Conservation (phyloP, 2,888 invertebrate species). For the Parasteatoda lunata region DNA sequence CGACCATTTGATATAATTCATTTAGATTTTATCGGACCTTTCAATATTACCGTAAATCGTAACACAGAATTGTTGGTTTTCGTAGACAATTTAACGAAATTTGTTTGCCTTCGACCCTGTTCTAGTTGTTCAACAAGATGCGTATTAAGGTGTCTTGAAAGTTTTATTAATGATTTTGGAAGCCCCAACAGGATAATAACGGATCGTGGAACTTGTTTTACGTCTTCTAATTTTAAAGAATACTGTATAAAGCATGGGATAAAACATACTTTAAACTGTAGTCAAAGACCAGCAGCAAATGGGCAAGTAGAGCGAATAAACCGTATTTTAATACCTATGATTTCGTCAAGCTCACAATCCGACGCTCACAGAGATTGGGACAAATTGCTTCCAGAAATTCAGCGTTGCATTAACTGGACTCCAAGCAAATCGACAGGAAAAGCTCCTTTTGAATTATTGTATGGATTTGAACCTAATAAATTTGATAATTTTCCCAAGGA, state of each 20-base stretch:
- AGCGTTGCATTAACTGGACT: constrained; percentile 10
- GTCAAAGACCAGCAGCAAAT: constrained; percentile 3
- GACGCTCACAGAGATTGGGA: constrained; percentile 7
- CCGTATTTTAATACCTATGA: neutral
- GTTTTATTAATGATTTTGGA: too few species aligned
- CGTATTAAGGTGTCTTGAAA: too few species aligned
- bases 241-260: neutral
- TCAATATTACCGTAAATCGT: too few species aligned
- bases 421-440: constrained; percentile 1
- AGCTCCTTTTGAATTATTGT: neutral
- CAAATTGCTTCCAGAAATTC: constrained; percentile 4
- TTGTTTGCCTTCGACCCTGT: too few species aligned
- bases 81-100: too few species aligned
- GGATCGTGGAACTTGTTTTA: too few species aligned
- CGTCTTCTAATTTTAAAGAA: neutral
- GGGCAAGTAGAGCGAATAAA: constrained; percentile 9
- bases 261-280: constrained; percentile 3
- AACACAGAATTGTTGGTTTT: too few species aligned
- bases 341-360: neutral
- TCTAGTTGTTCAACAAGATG: too few species aligned
- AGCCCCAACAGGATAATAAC: too few species aligned
- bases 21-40: too few species aligned
- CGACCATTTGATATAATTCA: too few species aligned
- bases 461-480: neutral
- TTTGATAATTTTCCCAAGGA: too few species aligned